Conservation (phyloP, 2,797 vertebrate species). For the Holocentrus rufus region DNA sequence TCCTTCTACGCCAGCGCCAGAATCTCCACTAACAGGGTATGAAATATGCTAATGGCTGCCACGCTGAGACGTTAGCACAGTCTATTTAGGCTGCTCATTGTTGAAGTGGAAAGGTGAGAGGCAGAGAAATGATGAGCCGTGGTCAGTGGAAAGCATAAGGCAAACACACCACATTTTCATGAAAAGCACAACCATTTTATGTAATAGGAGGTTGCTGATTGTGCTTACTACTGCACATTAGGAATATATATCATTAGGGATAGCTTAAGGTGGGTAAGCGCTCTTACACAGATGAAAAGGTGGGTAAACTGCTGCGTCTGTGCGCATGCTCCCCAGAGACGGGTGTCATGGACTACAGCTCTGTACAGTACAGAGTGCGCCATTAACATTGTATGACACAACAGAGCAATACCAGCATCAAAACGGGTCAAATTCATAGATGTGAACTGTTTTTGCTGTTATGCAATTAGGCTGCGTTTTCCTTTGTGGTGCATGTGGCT, state of each 20-base stretch:
- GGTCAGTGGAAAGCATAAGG: slow-evolving; percentile 20
- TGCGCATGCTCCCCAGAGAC: slow-evolving; percentile 20
- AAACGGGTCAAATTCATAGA: slow-evolving; percentile 44
- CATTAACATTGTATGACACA: slow-evolving; percentile 35
- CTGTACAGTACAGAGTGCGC: slow-evolving; percentile 21
- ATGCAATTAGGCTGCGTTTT: slow-evolving; percentile 64
- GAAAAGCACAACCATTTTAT: slow-evolving; percentile 5
- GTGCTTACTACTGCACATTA: slow-evolving; percentile 11
- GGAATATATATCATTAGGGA: slow-evolving; percentile 7
- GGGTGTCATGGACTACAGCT: slow-evolving; percentile 18
- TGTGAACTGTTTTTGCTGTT: slow-evolving; percentile 22
- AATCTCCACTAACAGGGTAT: slow-evolving; percentile 43
- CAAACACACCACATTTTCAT: slow-evolving; percentile 8
- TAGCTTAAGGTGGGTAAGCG: slow-evolving; percentile 2
- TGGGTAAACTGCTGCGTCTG: background rate
- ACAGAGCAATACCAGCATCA: slow-evolving; percentile 23
- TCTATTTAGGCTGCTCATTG: slow-evolving; percentile 57
- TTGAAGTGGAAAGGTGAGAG: slow-evolving; percentile 38
- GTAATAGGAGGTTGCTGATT: slow-evolving; percentile 7
- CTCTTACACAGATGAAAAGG: background rate
- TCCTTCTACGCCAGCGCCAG: slow-evolving; percentile 24
- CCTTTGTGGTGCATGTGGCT: slow-evolving; percentile 35
- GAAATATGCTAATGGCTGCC: slow-evolving; percentile 59
- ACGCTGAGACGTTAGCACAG: slow-evolving; percentile 47
- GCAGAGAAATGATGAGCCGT: slow-evolving; percentile 15